Evolutionary conservation across 2,113 vertebrate genomes (phyloP).

Genomic region (Pterocles burchelli): DNA sequence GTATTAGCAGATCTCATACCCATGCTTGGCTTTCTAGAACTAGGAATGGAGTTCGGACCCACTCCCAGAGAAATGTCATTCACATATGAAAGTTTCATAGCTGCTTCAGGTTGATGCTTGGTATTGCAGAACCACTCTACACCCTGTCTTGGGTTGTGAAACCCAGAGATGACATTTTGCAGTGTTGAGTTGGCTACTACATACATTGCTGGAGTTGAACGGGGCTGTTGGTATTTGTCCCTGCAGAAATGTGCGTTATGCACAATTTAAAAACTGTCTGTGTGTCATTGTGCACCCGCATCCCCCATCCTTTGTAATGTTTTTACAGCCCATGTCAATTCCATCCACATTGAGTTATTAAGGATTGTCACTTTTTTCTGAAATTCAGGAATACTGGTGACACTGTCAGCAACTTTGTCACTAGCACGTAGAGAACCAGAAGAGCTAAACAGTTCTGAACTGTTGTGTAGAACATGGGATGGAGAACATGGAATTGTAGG

Average conservation of each 20-base stretch:
- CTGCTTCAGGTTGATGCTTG: neutral
- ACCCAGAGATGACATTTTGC: neutral
- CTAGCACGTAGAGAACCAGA: neutral
- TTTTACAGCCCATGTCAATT: neutral
- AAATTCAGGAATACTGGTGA: neutral
- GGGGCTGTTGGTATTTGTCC: neutral
- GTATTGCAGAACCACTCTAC: neutral
- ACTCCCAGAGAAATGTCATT: neutral
- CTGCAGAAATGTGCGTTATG: neutral
- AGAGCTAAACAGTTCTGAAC: neutral
- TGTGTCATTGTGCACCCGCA: accelerated
- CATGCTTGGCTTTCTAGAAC: neutral
- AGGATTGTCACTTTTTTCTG: neutral
- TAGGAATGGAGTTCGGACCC: neutral
- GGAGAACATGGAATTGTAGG: neutral
- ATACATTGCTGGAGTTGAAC: neutral
- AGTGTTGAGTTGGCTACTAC: neutral
- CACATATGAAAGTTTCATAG: accelerated
- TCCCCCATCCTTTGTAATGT: neutral
- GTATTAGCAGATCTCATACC: neutral
- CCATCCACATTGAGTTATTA: neutral
- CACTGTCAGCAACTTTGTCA: neutral
- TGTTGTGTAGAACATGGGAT: neutral
- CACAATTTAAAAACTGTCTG: neutral
- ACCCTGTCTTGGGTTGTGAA: neutral